These are phyloP conservation scores for Halictus quadricinctus DNA, from an alignment of 2,888 invertebrate species.

Conservation along the genomic window DNA sequence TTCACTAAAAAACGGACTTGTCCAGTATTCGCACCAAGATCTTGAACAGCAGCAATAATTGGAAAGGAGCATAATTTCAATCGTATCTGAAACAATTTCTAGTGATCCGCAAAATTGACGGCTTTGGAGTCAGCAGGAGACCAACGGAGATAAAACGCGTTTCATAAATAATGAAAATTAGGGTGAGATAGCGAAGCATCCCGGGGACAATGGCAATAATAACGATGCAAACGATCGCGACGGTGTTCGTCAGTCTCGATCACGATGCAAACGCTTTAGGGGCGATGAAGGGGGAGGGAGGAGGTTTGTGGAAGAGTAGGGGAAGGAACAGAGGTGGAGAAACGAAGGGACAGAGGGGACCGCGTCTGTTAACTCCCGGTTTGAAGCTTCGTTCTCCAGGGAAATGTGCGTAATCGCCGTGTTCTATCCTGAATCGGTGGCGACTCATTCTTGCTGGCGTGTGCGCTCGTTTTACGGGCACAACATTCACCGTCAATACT, in stretches of 20 bases:
- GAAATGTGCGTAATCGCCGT: slow-evolving; percentile 81
- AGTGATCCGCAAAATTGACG: neutral
- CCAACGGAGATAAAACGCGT: neutral
- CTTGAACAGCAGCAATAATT: no score
- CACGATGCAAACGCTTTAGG: slow-evolving; percentile 37
- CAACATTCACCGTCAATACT: slow-evolving; percentile 13
- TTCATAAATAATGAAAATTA: neutral
- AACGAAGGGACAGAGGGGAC: slow-evolving; percentile 46
- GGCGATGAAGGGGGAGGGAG: neutral
- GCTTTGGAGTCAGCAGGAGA: neutral
- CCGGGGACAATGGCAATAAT: slow-evolving; percentile 39
- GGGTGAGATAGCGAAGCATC: neutral
- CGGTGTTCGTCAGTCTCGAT: slow-evolving; percentile 51
- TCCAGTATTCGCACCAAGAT: no score
- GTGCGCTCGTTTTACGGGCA: slow-evolving; percentile 50
- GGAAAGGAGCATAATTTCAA: no score
- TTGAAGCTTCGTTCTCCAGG: slow-evolving; percentile 75
- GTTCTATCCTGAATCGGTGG: slow-evolving; percentile 73
- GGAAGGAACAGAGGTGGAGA: slow-evolving; percentile 16
- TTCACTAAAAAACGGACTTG: no score
- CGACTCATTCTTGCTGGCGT: slow-evolving; percentile 69
- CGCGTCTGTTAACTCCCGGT: slow-evolving; percentile 64
- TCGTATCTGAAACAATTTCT: no score
- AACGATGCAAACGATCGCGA: slow-evolving; percentile 45
- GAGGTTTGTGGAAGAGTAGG: slow-evolving; percentile 26